Base-by-base conservation (phyloP, 2,113 vertebrate genomes). In the Tupaia tana region DNA sequence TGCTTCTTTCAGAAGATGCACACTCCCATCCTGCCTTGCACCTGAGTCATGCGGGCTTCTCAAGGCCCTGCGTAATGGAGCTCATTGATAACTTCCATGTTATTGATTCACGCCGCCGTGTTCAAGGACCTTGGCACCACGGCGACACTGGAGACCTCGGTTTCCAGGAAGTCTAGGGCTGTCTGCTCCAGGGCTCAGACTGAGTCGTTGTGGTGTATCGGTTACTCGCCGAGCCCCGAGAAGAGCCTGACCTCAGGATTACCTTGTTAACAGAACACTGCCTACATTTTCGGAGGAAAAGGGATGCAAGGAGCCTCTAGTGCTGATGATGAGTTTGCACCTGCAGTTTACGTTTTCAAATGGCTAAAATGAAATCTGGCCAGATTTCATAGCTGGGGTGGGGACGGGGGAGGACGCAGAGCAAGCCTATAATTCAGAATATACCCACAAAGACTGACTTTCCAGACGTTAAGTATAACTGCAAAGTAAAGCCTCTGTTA, bases 101-200 rank as follows among this genome's bases (percentile, higher is more conserved):
- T 31, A 81, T 86, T 52, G 88, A 92, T 95, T 79, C 14, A 6
- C 59, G 43, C 16, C 13, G 10, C 58, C 66, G 78, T 61, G 54
- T 82, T 63, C 24, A 71, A 78, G 93, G 95, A 34, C 88, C 4
- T 0, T 25, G 94, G 94, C 93, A 79, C 78, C 16, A 0, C 1
- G 52, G 31, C 34, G 95, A 91, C 95, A 93, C 25, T 9, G 31
- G 92, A 97, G 56, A 75, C 92, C 69, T 85, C 22, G 56, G 90
- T 81, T 92, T 95, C 88, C 95, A 88, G 95, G 89, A 94, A 96
- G 94, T 58, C 79, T 71, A 4, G 54, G 73, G 70, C 85, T 4
- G 67, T 69, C 27, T 2, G 5, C 10, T n/a, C 22, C 70, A 27
- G 2, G 7, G 16, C 75, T 73, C 71, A 66, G 77, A 27, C 58